A percentile compares a stretch with the other conserved stretches of the same genome.
phyloP scores from a whole-genome alignment of 1,140 invertebrate genomes.

The Elymnias hypermnestra region DNA sequence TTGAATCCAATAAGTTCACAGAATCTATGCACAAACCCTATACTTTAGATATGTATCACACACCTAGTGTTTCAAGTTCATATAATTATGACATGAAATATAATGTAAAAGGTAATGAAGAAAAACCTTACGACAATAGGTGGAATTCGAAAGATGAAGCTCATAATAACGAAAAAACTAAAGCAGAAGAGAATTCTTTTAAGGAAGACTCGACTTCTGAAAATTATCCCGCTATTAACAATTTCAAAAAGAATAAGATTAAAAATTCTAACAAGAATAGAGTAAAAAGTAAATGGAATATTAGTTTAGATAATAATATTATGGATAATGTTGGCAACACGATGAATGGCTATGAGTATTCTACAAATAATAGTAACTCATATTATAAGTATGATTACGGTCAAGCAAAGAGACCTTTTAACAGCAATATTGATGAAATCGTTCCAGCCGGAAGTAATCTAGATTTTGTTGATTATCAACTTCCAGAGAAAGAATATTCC shows the following conservation, averaged over 20 bases:
- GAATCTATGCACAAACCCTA: conserved; percentile 25
- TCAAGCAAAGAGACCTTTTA: conserved; percentile 38
- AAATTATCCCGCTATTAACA: conserved; percentile 7
- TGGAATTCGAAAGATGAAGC: conserved; percentile 26
- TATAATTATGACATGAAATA: conserved; percentile 18
- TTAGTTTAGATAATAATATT: conserved; percentile 31
- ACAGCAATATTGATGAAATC: conserved; percentile 43
- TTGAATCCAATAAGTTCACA: conserved; percentile 37
- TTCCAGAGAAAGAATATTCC: conserved; percentile 36
- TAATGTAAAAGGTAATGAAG: conserved; percentile 14
- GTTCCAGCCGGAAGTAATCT: conserved; percentile 53
- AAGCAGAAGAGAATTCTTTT: conserved; percentile 9
- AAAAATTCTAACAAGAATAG: conserved; percentile 45
- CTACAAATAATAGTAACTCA: conserved; percentile 46
- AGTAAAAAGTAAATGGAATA: conserved; percentile 37
- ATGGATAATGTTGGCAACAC: conserved; percentile 37
- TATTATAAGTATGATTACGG: conserved; percentile 42
- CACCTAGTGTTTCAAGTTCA: conserved; percentile 10
- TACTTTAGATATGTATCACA: conserved; percentile 14
- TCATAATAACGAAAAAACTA: conserved; percentile 23
- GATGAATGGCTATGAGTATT: conserved; percentile 51
- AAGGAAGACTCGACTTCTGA: conserved; percentile 9
- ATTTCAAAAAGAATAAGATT: conserved; percentile 25
- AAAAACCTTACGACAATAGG: conserved; percentile 24
- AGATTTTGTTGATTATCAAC: conserved; percentile 42